Base-by-base conservation (phyloP, 2,797 vertebrate species). In the Macropus fuliginosus region DNA sequence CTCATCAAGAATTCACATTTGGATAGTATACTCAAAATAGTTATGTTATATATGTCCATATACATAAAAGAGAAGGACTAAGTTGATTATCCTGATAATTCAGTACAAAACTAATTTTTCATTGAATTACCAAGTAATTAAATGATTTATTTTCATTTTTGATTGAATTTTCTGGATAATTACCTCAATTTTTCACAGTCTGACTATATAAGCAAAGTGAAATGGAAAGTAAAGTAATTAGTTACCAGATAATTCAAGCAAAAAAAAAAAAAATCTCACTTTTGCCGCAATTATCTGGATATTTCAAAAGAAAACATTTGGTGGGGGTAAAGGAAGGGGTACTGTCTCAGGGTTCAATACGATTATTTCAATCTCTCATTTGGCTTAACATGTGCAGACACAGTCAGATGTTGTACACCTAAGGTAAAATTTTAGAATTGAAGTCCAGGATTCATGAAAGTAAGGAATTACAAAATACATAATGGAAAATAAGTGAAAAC, bases 1-100 rank as follows among this genome's bases (percentile, higher is more conserved):
- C 29, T 4, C 31, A 34, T 0, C 0, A 0, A 0, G 0, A 5
- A 54, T 16, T 24, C 40, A 3, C 4, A 2, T 81, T n/a, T n/a
- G 0, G 54, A 11, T 27, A 54, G 5, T 34, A 40, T 4, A 11
- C 34, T n/a, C 12, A 27, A 11, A 54, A 28, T 0, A 4, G 94
- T 54, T 54, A 9, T 8, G 27, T 18, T 50, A 46, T 46, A 50
- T 28, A 50, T 87, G 74, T 87, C 21, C 74, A 87, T 87, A 87
- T 87, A 46, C 74, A 87, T 50, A 27, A 27, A 87, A 87, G 74
- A 50, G 40, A 81, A 87, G 31, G 74, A 87, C 40, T 50, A 50
- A 11, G 74, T 3, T 0, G 74, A 87, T 87, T 87, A 87, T 50
- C 3, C 74, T 87, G 74, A 87, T 87, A 87, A 87, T 87, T 46